Evolutionary conservation across 2,797 vertebrate species (phyloP).

Genomic region (Ispidina lecontei): DNA sequence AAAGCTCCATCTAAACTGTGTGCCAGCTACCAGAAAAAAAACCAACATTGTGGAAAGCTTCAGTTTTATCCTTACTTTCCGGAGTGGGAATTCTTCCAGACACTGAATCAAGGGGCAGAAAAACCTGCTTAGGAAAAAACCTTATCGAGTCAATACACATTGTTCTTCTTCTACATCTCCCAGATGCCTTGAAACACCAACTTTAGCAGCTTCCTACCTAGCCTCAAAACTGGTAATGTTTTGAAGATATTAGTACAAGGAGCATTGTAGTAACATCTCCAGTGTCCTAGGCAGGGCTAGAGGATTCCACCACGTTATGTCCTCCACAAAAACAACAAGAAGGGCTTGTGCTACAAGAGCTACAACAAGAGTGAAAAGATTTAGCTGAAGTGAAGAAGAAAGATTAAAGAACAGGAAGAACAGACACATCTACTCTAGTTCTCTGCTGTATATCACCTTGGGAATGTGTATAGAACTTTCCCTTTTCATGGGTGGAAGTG

Average conservation of each 20-base stretch:
- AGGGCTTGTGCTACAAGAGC: neutral
- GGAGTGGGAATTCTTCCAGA: slow-evolving; percentile 28
- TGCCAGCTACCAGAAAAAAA: slow-evolving; percentile 27
- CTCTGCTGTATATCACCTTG: neutral
- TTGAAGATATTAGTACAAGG: neutral
- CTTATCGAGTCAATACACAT: neutral
- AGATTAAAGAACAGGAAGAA: neutral
- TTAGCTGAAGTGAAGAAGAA: neutral
- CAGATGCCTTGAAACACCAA: slow-evolving; percentile 4
- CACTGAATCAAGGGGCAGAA: neutral
- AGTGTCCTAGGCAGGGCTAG: neutral
- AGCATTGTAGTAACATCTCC: neutral
- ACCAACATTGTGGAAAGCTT: slow-evolving; percentile 15
- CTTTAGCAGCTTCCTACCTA: neutral
- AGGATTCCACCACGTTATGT: neutral
- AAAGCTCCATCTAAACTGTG: slow-evolving; percentile 4
- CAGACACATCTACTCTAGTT: neutral
- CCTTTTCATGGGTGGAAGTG: neutral
- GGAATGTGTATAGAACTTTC: neutral
- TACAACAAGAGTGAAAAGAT: neutral
- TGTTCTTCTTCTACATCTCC: slow-evolving; percentile 12
- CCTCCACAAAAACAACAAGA: neutral
- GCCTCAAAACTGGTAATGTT: neutral
- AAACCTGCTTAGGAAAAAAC: slow-evolving; percentile 19
- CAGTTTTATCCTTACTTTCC: slow-evolving; percentile 40